phyloP scores from a whole-genome alignment of 2,888 invertebrate genomes.

The Drosophila nr. fundita region DNA sequence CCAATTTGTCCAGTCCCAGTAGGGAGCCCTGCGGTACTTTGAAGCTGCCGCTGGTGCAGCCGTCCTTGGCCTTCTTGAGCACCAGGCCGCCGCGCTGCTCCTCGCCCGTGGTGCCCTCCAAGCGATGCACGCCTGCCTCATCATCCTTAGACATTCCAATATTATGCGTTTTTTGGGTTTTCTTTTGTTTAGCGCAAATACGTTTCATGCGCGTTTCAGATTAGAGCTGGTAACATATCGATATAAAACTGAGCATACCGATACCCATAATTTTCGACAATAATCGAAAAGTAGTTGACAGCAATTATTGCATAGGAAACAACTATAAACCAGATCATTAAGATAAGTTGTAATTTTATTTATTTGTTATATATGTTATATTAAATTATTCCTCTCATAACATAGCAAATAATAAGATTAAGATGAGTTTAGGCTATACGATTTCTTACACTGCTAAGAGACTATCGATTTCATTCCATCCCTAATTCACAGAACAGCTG shows the following conservation, averaged over 20 bases:
- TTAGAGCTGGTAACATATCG: constrained; percentile 39
- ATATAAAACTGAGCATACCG: constrained; percentile 4
- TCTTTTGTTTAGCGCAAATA: constrained; percentile 47
- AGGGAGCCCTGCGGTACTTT: constrained; percentile 92
- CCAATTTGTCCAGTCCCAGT: constrained; percentile 93
- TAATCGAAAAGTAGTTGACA: constrained; percentile 1
- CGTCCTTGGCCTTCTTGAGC: constrained; percentile 87
- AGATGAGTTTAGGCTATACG: neutral
- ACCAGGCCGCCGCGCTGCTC: constrained; percentile 89
- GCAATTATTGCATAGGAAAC: neutral
- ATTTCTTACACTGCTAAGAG: neutral
- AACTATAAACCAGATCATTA: neutral
- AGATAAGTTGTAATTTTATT: neutral
- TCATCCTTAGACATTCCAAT: constrained; percentile 66
- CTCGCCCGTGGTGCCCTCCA: constrained; percentile 88
- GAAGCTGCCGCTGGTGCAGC: constrained; percentile 86
- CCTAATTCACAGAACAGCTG: constrained; percentile 22
- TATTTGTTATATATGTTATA: too few relatives aligned
- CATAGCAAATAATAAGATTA: neutral
- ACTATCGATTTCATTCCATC: constrained; percentile 1
- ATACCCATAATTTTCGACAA: neutral
- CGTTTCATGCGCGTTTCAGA: constrained; percentile 59
- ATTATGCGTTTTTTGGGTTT: constrained; percentile 19
- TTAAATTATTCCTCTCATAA: too few relatives aligned
- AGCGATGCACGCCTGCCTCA: constrained; percentile 87